Percentiles rank a stretch among this genome's conserved stretches.
These are phyloP conservation scores for Phrynocephalus forsythii DNA, from an alignment of 2,797 vertebrate genomes.

Conservation along the genomic window DNA sequence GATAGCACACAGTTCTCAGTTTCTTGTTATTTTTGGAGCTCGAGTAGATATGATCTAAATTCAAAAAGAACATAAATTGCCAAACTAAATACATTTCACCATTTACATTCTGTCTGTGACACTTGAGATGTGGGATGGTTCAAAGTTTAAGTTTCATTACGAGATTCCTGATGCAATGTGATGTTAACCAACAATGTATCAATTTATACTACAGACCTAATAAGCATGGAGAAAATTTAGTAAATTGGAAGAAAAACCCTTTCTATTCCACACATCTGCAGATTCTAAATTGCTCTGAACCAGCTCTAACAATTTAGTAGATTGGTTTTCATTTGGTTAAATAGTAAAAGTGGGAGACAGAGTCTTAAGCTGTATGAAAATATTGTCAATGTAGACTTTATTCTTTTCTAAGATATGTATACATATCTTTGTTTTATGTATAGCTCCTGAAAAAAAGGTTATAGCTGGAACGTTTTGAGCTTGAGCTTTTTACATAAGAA, in stretches of 20 bases:
- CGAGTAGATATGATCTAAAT: constrained; percentile 34
- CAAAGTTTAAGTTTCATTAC: not conserved
- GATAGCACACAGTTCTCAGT: constrained; percentile 30
- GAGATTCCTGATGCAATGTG: constrained; percentile 18
- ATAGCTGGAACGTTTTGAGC: too few relatives aligned
- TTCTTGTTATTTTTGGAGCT: constrained; percentile 42
- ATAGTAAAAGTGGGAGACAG: too few relatives aligned
- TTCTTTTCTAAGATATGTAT: too few relatives aligned
- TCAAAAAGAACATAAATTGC: constrained; percentile 12
- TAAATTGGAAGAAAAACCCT: not conserved
- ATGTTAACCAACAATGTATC: constrained; percentile 12
- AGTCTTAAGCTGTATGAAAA: too few relatives aligned
- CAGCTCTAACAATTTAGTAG: too few relatives aligned
- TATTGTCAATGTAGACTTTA: too few relatives aligned
- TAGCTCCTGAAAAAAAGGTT: too few relatives aligned
- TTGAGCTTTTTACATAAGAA: too few relatives aligned
- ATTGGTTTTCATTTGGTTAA: not conserved
- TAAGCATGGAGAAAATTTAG: not conserved
- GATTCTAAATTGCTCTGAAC: not conserved
- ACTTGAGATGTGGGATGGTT: not conserved
- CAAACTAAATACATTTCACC: constrained; percentile 51
- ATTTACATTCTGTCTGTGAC: constrained; percentile 13
- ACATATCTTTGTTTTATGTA: too few relatives aligned
- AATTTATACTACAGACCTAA: not conserved
- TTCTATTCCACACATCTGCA: not conserved